phyloP scores from a whole-genome alignment of 2,888 invertebrate species.

The Stenchaetothrips biformis region DNA sequence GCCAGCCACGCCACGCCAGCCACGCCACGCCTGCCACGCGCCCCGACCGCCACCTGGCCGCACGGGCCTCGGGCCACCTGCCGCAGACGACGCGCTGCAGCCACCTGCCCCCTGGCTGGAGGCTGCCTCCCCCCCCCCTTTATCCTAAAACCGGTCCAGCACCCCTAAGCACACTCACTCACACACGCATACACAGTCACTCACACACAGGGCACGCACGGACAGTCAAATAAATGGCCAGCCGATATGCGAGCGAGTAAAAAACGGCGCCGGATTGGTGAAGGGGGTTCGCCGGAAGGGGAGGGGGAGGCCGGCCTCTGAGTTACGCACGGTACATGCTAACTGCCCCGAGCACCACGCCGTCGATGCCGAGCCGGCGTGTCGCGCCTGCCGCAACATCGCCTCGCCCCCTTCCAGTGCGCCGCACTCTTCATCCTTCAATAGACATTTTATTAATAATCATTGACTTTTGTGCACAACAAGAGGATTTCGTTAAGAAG shows the following conservation, averaged over 20 bases:
- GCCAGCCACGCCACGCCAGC: conserved; percentile 16
- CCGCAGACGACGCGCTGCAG: neutral
- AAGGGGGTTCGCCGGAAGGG: neutral
- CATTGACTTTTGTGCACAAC: no score
- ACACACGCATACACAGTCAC: neutral
- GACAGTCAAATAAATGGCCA: neutral
- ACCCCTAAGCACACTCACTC: neutral
- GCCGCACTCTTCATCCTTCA: no score
- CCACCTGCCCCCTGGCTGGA: conserved; percentile 3
- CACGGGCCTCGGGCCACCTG: neutral
- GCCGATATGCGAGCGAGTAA: conserved; percentile 10
- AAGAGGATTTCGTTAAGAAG: no score
- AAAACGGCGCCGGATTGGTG: neutral
- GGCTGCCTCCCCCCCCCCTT: neutral
- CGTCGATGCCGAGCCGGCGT: neutral
- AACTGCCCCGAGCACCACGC: neutral
- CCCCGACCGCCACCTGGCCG: conserved; percentile 1
- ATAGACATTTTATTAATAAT: no score
- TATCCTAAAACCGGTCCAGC: neutral
- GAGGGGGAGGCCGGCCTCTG: neutral
- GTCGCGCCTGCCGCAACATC: no score
- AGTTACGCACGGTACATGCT: neutral
- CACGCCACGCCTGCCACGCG: neutral
- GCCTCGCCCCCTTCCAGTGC: no score
- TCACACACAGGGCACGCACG: neutral